phyloP scores from a whole-genome alignment of 2,888 invertebrate genomes.

The Fabriciana adippe region DNA sequence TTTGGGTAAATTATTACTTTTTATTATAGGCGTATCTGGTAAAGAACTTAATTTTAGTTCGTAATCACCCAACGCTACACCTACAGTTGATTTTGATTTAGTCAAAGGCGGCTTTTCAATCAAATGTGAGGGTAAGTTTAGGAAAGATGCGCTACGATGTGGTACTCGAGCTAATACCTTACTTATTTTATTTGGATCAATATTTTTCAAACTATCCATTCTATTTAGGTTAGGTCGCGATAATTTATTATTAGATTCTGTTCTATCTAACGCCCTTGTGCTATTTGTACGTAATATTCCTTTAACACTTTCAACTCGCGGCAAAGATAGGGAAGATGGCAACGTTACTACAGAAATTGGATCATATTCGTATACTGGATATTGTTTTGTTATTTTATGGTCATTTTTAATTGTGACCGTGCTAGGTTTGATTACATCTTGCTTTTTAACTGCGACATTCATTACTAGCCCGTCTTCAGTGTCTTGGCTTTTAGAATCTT shows the following conservation, averaged over 20 bases:
- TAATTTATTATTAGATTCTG: conserved; percentile 60
- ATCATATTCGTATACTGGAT: conserved; percentile 67
- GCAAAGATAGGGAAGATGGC: conserved; percentile 64
- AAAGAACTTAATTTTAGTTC: conserved; percentile 67
- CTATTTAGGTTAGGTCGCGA: conserved; percentile 58
- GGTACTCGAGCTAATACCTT: conserved; percentile 72
- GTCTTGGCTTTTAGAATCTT: conserved; percentile 62
- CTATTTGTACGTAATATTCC: conserved; percentile 74
- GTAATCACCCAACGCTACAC: conserved; percentile 57
- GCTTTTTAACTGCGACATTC: conserved; percentile 69
- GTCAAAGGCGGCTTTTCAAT: conserved; percentile 66
- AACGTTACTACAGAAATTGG: conserved; percentile 61
- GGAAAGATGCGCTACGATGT: conserved; percentile 75
- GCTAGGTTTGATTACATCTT: conserved; percentile 72
- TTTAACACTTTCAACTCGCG: conserved; percentile 72
- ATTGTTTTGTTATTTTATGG: conserved; percentile 69
- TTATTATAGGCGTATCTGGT: conserved; percentile 77
- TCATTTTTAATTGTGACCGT: conserved; percentile 75
- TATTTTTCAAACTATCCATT: conserved; percentile 73
- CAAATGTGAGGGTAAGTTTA: conserved; percentile 73
- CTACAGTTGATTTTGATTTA: conserved; percentile 74
- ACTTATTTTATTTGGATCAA: conserved; percentile 70
- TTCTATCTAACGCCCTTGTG: conserved; percentile 63
- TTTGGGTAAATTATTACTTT: conserved; percentile 71
- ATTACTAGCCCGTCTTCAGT: conserved; percentile 73